A percentile compares a stretch with the other conserved stretches of the same genome.
Conservation (phyloP, 2,888 invertebrate species). For the Pachydiplax longipennis region DNA sequence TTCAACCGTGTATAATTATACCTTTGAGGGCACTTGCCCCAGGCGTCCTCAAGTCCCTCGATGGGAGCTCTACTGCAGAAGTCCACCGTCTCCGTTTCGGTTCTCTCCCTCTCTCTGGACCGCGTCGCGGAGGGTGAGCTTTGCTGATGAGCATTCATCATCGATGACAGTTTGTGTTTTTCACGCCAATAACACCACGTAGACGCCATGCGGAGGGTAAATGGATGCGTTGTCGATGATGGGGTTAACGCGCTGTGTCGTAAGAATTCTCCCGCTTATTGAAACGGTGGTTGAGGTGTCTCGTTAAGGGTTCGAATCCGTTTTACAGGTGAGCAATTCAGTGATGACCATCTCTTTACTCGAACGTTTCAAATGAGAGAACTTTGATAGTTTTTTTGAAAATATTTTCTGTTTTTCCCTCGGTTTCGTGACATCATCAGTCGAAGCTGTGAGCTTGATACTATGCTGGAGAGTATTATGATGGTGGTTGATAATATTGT, state of each 20-base stretch:
- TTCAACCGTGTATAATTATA: constrained; percentile 16
- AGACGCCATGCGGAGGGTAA: not conserved
- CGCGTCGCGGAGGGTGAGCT: not conserved
- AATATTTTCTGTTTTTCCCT: no score
- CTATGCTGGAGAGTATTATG: no score
- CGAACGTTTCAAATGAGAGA: no score
- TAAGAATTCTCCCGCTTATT: no score
- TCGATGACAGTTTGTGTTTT: not conserved
- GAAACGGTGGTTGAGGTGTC: no score
- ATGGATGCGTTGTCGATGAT: not conserved
- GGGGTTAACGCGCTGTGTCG: not conserved
- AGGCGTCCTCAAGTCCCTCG: not conserved
- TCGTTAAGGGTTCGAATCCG: no score
- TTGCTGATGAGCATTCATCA: not conserved
- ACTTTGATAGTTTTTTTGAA: no score
- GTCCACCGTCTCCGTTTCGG: not conserved
- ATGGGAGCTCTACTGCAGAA: not conserved
- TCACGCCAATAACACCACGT: not conserved
- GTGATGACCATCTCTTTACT: no score
- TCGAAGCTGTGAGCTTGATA: no score
- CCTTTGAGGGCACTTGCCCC: not conserved
- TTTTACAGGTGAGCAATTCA: no score
- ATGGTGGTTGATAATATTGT: no score
- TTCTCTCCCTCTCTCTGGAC: not conserved
- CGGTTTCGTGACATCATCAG: no score